Evolutionary conservation across 2,113 vertebrate species (phyloP), one percentile per base, ranked within the genome.

Genomic region (Talpa occidentalis): DNA sequence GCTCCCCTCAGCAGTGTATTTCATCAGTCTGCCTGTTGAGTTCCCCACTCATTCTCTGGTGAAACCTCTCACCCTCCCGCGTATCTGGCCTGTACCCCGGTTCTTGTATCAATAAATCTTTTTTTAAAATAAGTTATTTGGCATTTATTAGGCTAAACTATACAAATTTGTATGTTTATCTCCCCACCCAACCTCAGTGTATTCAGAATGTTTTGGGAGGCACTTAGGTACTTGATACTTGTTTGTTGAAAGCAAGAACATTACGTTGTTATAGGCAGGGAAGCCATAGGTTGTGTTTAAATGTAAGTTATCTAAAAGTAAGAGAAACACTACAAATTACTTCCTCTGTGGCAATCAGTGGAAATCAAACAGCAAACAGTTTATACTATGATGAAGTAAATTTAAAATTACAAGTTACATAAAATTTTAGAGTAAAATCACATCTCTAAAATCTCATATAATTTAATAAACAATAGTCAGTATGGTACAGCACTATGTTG

Each of bases 71-170:
- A n/a, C n/a, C n/a, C n/a, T n/a, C n/a, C n/a, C n/a, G n/a, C n/a
- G n/a, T n/a, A n/a, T n/a, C n/a, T n/a, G n/a, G n/a, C n/a, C n/a
- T n/a, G n/a, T n/a, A n/a, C n/a, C n/a, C n/a, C n/a, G n/a, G n/a
- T n/a, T n/a, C n/a, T n/a, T n/a, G n/a, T n/a, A n/a, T n/a, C n/a
- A n/a, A n/a, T n/a, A n/a, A n/a, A n/a, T n/a, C n/a, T n/a, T n/a
- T n/a, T n/a, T n/a, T n/a, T n/a, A n/a, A n/a, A n/a, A n/a, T n/a
- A 90, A 88, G 4, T 79, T 81, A 80, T 74, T 88, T 92, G 85
- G 37, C 35, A 86, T 40, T 40, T 78, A 37, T 35, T 82, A 84
- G 60, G 44, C 22, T 73, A 56, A 91, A 40, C 62, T 42, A 37
- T 37, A 79, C 12, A 90, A 44, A 79, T 59, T 85, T 77, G 42